Evolutionary conservation across 2,888 invertebrate genomes (phyloP).

Genomic region (Formica aserva): DNA sequence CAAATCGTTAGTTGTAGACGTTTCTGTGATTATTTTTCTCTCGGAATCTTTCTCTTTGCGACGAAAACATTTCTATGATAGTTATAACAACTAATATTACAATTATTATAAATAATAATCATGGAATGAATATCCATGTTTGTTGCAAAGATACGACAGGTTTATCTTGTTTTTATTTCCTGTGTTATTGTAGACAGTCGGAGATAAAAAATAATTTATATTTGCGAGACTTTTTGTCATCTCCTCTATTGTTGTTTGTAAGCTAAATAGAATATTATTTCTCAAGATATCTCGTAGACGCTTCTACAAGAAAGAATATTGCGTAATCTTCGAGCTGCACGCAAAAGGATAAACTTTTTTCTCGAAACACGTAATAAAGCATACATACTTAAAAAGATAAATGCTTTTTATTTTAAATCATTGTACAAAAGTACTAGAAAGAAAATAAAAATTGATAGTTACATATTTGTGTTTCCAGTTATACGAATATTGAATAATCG

Average conservation of each 20-base stretch:
- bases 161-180: background rate
- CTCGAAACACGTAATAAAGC: background rate
- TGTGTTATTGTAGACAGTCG: background rate
- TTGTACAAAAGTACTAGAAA: background rate
- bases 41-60: background rate
- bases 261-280: background rate
- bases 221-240: background rate
- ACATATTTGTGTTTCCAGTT: background rate
- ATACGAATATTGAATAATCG: background rate
- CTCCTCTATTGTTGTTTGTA: background rate
- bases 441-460: background rate
- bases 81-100: background rate
- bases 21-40: constrained; percentile 1
- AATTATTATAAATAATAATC: background rate
- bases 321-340: background rate
- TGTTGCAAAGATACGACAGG: background rate
- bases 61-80: background rate
- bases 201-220: background rate
- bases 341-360: background rate
- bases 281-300: background rate
- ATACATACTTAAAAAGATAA: background rate
- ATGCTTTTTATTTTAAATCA: background rate
- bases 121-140: background rate
- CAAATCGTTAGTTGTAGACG: background rate
- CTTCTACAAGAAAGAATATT: background rate